phyloP scores from a whole-genome alignment of 2,888 invertebrate species.

The Stenchaetothrips biformis region DNA sequence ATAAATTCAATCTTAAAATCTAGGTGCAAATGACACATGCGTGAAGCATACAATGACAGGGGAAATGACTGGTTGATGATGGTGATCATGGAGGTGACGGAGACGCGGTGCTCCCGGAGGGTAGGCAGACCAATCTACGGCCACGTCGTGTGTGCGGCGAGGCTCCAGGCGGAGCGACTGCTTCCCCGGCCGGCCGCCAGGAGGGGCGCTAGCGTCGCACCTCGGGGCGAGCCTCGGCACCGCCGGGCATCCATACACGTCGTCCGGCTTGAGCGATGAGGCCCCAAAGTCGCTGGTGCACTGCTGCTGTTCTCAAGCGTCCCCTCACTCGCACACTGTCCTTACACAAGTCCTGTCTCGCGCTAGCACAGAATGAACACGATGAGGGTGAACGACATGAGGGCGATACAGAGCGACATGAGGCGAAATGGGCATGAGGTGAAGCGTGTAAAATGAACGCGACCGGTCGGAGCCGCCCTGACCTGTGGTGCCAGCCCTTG shows the following conservation, averaged over 20 bases:
- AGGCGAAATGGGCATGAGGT: neutral
- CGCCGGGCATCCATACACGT: neutral
- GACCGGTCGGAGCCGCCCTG: constrained; percentile 28
- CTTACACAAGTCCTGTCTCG: neutral
- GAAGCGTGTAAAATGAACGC: neutral
- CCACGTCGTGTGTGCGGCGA: neutral
- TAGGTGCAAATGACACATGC: neutral
- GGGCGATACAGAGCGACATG: neutral
- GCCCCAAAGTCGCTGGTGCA: neutral
- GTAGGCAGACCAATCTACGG: neutral
- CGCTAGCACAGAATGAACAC: neutral
- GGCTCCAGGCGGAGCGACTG: neutral
- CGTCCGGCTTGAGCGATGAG: neutral
- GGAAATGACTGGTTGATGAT: neutral
- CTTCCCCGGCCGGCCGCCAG: neutral
- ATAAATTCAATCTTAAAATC: neutral
- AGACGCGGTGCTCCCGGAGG: neutral
- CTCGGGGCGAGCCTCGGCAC: neutral
- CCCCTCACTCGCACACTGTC: too few species aligned
- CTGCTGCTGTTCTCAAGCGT: too few species aligned
- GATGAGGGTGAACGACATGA: neutral
- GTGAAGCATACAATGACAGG: neutral
- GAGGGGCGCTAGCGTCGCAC: neutral
- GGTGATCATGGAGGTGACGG: neutral
- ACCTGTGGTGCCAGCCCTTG: constrained; percentile 40